Evolutionary conservation across 2,113 vertebrate species (phyloP), one percentile per base, ranked within the genome.

Genomic region (Corydoras sp.): DNA sequence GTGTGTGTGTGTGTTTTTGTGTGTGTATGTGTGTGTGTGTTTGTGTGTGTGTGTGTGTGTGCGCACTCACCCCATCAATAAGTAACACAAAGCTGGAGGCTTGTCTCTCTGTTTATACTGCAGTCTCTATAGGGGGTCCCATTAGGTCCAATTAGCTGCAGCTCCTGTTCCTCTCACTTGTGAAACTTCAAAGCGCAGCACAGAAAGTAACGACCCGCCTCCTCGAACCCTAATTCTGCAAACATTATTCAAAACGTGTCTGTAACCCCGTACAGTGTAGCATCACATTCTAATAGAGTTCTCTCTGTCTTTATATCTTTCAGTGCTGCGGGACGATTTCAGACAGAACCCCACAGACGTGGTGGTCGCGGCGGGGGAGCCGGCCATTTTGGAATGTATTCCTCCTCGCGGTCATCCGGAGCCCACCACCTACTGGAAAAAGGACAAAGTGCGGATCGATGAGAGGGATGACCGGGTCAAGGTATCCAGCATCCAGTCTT

Each of bases 401-500:
- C 95, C 97, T 0, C 97, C 96, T 5, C 90, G 97, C 62, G 97
- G 97, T 58, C 97, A 99, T 76, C 97, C 97, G 0, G 97, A 99
- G 73, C 97, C 97, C 60, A 96, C 95, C 71, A 97, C 94, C 85
- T 99, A 91, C 89, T 99, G 97, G 97, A 99, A 94, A 81, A 98
- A 98, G 75, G 95, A 99, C 81, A 97, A 97, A 93, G 87, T 94
- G 73, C 91, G 92, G 67, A 93, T 99, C 14, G 94, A 97, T 49
- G 97, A 99, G 81, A 92, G 85, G 49, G 96, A 99, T 71, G 97
- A 99, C 71, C 89, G 95, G 73, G 94, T 99, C 80, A 97, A 92
- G 32, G 96, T 99, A 43, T 43, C 35, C 35, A 43, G 35, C 35
- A 43, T 8, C 35, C 35, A 43, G 35, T 24, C 18, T 24, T 24